Conservation (phyloP, 2,797 vertebrate genomes). For the Trematomus bernacchii region DNA sequence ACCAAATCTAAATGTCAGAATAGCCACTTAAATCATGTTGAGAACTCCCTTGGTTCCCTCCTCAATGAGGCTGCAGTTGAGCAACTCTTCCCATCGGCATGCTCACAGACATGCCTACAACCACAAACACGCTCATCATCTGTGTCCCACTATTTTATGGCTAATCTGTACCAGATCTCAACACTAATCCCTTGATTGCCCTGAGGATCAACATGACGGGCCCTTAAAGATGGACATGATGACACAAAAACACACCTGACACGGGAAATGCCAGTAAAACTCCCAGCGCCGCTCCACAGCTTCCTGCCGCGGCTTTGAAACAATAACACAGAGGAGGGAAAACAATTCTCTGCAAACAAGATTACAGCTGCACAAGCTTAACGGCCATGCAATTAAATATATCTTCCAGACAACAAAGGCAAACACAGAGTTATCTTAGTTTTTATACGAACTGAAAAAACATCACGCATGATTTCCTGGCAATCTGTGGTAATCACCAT, state of each 20-base stretch:
- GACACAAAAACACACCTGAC: conserved; percentile 73
- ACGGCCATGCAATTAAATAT: conserved; percentile 53
- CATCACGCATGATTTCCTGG: conserved; percentile 73
- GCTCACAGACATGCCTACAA: conserved; percentile 43
- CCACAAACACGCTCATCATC: conserved; percentile 52
- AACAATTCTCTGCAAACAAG: conserved; percentile 61
- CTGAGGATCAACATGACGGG: conserved; percentile 65
- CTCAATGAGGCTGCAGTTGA: conserved; percentile 28
- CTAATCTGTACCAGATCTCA: conserved; percentile 72
- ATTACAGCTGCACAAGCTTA: conserved; percentile 55
- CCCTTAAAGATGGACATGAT: conserved; percentile 61
- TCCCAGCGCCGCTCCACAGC: conserved; percentile 23
- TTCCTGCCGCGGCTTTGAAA: conserved; percentile 58
- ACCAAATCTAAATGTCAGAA: not conserved
- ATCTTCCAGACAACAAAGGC: conserved; percentile 64
- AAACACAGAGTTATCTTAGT: conserved; percentile 55
- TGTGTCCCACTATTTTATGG: conserved; percentile 42
- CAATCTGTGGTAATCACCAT: conserved; percentile 73
- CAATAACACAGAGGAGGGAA: conserved; percentile 57
- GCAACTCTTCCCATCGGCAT: conserved; percentile 9
- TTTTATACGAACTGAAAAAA: conserved; percentile 56
- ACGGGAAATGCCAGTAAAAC: conserved; percentile 46
- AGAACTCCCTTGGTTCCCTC: conserved; percentile 19
- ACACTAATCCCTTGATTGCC: conserved; percentile 61
- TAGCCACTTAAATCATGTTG: conserved; percentile 1